phyloP scores from a whole-genome alignment of 2,797 vertebrate genomes.

The Hapalemur alaotrensis region DNA sequence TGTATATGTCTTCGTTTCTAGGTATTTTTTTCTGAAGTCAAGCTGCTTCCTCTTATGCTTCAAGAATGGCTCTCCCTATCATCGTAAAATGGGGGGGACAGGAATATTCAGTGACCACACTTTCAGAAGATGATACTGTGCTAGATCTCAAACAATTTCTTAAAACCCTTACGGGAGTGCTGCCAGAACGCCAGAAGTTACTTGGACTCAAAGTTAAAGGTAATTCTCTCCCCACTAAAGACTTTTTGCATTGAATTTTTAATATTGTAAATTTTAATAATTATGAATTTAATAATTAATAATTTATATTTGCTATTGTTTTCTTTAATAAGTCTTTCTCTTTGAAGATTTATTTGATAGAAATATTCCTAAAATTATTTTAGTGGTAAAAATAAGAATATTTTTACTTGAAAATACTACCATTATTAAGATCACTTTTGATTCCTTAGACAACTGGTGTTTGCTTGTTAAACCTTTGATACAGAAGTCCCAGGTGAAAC shows the following conservation, averaged over 20 bases:
- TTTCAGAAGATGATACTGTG: slow-evolving; percentile 98
- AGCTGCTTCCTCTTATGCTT: slow-evolving; percentile 79
- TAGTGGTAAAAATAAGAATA: slow-evolving; percentile 23
- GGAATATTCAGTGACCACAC: slow-evolving; percentile 96
- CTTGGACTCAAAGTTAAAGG: slow-evolving; percentile 98
- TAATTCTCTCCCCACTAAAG: slow-evolving; percentile 75
- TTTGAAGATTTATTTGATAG: slow-evolving; percentile 33
- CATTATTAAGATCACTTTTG: slow-evolving; percentile 36
- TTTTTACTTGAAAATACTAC: slow-evolving; percentile 18
- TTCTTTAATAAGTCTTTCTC: background rate
- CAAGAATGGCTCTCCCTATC: slow-evolving; percentile 95
- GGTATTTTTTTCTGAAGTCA: slow-evolving; percentile 68
- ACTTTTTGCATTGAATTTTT: background rate
- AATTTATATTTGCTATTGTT: background rate
- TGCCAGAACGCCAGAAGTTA: slow-evolving; percentile 97
- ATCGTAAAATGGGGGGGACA: slow-evolving; percentile 99
- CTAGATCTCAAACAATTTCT: slow-evolving; percentile 98
- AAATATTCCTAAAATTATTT: slow-evolving; percentile 8
- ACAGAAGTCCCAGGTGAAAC: slow-evolving; percentile 27
- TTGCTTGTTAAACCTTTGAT: slow-evolving; percentile 38
- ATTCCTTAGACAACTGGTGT: background rate
- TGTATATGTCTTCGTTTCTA: slow-evolving; percentile 56
- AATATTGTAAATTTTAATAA: background rate
- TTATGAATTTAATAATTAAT: background rate
- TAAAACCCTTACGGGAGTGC: slow-evolving; percentile 96